These are phyloP conservation scores for Oligia latruncula DNA, from an alignment of 2,888 invertebrate species.

Conservation along the genomic window DNA sequence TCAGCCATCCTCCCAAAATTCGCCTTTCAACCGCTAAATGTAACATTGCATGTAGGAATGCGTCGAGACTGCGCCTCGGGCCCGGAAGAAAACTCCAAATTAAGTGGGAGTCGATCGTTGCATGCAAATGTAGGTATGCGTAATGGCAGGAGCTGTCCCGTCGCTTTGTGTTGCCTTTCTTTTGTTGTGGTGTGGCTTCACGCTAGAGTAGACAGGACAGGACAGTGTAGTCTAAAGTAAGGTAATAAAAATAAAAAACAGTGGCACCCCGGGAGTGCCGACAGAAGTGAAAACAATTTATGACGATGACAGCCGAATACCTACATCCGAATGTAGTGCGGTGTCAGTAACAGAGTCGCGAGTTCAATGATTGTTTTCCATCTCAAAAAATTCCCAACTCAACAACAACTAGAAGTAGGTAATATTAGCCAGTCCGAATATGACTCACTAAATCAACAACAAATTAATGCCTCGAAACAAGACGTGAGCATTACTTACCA, in stretches of 20 bases:
- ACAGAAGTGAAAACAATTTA: no score
- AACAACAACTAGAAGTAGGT: neutral
- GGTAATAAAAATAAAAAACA: neutral
- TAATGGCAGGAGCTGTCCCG: slow-evolving; percentile 76
- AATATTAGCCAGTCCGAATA: slow-evolving; percentile 1
- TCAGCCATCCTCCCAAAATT: slow-evolving; percentile 26
- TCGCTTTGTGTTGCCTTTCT: slow-evolving; percentile 43
- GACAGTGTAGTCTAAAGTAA: neutral
- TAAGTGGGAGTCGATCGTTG: slow-evolving; percentile 74
- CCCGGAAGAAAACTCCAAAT: slow-evolving; percentile 82
- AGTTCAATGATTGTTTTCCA: no score
- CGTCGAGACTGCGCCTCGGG: slow-evolving; percentile 74
- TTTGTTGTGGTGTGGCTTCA: slow-evolving; percentile 39
- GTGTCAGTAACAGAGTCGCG: no score
- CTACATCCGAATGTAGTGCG: no score
- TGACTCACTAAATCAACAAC: slow-evolving; percentile 26
- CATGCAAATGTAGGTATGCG: slow-evolving; percentile 79
- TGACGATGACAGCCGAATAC: no score
- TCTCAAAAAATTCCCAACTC: no score
- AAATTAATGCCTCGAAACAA: slow-evolving; percentile 51
- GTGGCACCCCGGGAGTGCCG: no score
- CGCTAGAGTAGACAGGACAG: slow-evolving; percentile 9
- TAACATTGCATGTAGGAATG: slow-evolving; percentile 78
- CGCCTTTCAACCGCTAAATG: slow-evolving; percentile 34
- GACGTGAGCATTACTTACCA: slow-evolving; percentile 53